phyloP scores from a whole-genome alignment of 2,888 invertebrate species.

The Brachylomia viminalis region DNA sequence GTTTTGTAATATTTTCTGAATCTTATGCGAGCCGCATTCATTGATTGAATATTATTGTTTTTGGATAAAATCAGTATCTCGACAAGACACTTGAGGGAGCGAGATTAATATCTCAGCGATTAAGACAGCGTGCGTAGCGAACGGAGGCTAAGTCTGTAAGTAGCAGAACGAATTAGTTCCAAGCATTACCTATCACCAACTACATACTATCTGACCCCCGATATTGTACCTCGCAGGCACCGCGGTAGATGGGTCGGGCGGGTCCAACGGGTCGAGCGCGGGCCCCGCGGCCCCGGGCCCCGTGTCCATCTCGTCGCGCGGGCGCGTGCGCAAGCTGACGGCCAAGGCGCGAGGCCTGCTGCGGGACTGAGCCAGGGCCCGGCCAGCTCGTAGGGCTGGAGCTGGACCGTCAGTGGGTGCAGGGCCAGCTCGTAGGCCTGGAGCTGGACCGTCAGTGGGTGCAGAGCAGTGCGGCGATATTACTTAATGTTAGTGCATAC shows the following conservation, averaged over 20 bases:
- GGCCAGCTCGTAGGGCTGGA: too few species aligned
- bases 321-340: constrained; percentile 95
- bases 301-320: constrained; percentile 92
- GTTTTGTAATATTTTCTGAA: background rate
- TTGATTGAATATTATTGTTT: constrained; percentile 5
- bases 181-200: too few species aligned
- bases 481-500: background rate
- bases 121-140: background rate
- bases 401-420: too few species aligned
- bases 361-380: constrained; percentile 77
- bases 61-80: constrained; percentile 2
- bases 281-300: constrained; percentile 60
- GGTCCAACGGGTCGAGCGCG: constrained; percentile 15
- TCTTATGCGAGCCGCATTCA: background rate
- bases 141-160: background rate
- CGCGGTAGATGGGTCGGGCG: constrained; percentile 13
- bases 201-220: fast-evolving
- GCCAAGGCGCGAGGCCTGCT: constrained; percentile 93
- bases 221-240: background rate
- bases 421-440: too few species aligned
- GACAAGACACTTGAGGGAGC: background rate
- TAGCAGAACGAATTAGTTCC: background rate
- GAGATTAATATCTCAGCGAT: background rate
- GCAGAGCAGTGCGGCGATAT: background rate
- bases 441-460: too few species aligned